phyloP scores from a whole-genome alignment of 2,888 invertebrate species.

The Rhodophaea formosa region DNA sequence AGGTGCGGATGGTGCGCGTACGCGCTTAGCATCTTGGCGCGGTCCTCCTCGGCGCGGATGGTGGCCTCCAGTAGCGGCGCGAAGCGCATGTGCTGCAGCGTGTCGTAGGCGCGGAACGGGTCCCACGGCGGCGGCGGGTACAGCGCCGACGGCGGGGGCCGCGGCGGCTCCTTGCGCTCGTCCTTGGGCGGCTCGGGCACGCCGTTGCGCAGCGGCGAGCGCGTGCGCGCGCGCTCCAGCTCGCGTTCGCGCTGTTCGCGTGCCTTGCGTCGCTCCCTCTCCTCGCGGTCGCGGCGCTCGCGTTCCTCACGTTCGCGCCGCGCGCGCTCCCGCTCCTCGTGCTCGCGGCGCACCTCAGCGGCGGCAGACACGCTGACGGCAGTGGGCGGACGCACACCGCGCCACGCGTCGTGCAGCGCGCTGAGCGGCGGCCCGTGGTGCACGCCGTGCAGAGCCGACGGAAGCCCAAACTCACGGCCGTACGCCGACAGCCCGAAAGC shows the following conservation, averaged over 20 bases:
- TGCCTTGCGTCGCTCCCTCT: constrained; percentile 65
- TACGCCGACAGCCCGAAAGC: constrained; percentile 87
- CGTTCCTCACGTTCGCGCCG: constrained; percentile 83
- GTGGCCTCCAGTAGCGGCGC: constrained; percentile 90
- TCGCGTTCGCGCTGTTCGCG: constrained; percentile 80
- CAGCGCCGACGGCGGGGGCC: constrained; percentile 62
- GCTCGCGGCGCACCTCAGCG: constrained; percentile 66
- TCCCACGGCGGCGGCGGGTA: constrained; percentile 84
- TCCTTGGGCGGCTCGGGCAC: constrained; percentile 69
- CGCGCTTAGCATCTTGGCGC: constrained; percentile 87
- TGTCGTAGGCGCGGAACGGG: constrained; percentile 87
- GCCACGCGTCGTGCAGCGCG: constrained; percentile 72
- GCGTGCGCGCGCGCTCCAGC: constrained; percentile 83
- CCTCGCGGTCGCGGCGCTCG: constrained; percentile 77
- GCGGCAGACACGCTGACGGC: constrained; percentile 32
- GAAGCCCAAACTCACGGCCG: constrained; percentile 82
- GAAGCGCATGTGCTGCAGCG: constrained; percentile 85
- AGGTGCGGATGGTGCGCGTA: constrained; percentile 83
- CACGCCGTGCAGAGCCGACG: constrained; percentile 66
- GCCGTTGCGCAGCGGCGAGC: constrained; percentile 90
- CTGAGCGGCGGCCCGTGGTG: constrained; percentile 64
- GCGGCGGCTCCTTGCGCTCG: constrained; percentile 78
- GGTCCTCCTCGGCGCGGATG: constrained; percentile 88
- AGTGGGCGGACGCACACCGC: constrained; percentile 46
- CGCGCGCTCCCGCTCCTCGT: constrained; percentile 76